Evolutionary conservation across 2,113 vertebrate species (phyloP).

Genomic region (Apaloderma vittatum): DNA sequence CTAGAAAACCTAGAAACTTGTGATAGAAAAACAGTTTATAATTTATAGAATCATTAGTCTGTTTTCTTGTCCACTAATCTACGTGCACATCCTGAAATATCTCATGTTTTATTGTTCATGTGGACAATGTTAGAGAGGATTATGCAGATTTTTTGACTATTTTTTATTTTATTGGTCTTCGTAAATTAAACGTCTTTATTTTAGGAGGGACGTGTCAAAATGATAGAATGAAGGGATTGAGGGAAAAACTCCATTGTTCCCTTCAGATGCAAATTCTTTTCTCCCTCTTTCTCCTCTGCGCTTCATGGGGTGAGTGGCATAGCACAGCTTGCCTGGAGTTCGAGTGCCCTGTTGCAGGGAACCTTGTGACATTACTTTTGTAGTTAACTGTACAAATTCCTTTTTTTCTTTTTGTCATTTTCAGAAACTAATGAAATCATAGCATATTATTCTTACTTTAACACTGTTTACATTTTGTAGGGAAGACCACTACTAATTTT

Average conservation of each 20-base stretch:
- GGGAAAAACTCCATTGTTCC: not conserved
- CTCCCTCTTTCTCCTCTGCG: not conserved
- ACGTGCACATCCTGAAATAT: not conserved
- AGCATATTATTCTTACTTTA: slow-evolving; percentile 3
- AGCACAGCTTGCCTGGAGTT: slow-evolving; percentile 4
- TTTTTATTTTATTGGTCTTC: slow-evolving; percentile 30
- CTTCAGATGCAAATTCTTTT: slow-evolving; percentile 59
- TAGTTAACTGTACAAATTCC: not conserved
- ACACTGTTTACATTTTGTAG: not conserved
- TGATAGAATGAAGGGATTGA: not conserved
- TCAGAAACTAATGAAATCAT: not conserved
- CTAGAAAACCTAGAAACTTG: not conserved
- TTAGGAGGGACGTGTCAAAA: slow-evolving; percentile 10
- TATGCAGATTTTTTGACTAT: not conserved
- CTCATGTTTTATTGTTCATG: not conserved
- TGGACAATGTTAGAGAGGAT: not conserved
- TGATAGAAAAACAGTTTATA: not conserved
- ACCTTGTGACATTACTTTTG: not conserved
- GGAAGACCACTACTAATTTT: not conserved
- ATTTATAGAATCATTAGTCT: not conserved
- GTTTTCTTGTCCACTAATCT: fast-evolving
- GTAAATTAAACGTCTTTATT: slow-evolving; percentile 27
- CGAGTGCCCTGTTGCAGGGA: not conserved
- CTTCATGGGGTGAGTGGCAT: not conserved
- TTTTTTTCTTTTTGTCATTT: not conserved